Evolutionary conservation across 1,140 invertebrate species (phyloP), one percentile per base, ranked within the genome.

Genomic region (Ylistrum balloti): DNA sequence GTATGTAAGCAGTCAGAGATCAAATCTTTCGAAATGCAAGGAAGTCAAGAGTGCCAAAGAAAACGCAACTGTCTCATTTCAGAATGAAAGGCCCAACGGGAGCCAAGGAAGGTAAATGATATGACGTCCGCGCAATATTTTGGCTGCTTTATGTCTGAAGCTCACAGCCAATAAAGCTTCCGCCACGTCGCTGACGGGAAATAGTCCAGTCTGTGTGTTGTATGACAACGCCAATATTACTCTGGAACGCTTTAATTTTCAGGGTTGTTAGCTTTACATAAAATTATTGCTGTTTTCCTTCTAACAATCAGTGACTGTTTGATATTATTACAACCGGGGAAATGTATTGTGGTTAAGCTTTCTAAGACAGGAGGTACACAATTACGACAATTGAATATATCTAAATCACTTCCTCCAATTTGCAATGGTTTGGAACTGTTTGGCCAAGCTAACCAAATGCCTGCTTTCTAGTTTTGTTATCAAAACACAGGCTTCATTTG

Each of bases 181-280:
- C 56, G 56, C 56, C 56, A 74, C 9, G 56, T 74, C 56, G 56
- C 56, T 74, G 56, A 74, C 56, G 56, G 56, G 20, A 74, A 74
- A 74, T 74, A 74, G 56, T 74, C 56, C 56, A 0, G 56, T 11
- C 56, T 74, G n/a, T 28, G 17, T 28, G 15, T 28, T 74, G 56
- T 74, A 28, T n/a, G 56, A 74, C 56, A 74, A 74, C 56, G 56
- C 56, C 56, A 74, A 74, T 74, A 74, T 74, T 28, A 74, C 56
- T 74, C 56, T 17, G n/a, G 56, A 74, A 74, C 28, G 56, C n/a
- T n/a, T n/a, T 15, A 45, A 45, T 45, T 45, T 45, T 13, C 20
- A 1, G 7, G 17, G 1, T 45, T 15, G 41, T 45, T 45, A 45
- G 41, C 41, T 45, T 45, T 13, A 45, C 17, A 45, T 45, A 15